Base-by-base conservation (phyloP, 1,140 invertebrate genomes). In the Portunus trituberculatus region DNA sequence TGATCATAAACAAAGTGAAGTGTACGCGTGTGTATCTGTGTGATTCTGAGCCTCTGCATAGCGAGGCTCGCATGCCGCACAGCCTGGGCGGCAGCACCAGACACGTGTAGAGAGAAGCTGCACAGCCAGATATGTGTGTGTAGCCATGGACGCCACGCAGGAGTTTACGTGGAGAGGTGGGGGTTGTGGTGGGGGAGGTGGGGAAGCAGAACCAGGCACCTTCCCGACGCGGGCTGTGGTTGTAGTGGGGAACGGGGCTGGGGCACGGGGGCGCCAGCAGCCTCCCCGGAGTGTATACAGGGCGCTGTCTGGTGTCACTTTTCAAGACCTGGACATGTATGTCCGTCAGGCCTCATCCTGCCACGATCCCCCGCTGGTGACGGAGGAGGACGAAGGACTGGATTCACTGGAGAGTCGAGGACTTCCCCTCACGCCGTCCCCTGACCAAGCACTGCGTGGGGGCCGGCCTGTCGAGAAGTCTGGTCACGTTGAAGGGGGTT, bases 371-470 rank as follows among this genome's bases (percentile, higher is more conserved):
- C 20, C 32, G 16, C 14, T 89, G 29, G 20, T 32, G 12, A 48
- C 92, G 86, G 95, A 95, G 45, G 95, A 95, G 46, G 95, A 95
- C 92, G 95, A 95, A 29, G 95, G 95, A 16, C 46, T 95, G 16
- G 95, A 95, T 28, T 95, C 95, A 25, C 31, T 95, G 28, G 95
- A 95, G n/a, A 95, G 95, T 25, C 95, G 89, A 45, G 67, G 91
- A 20, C 92, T 52, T 10, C 87, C 92, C 28, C 92, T 95, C 87
- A 95, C 95, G 59, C 95, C 95, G 87, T 95, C 95, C 48, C 95
- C 95, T 0, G 92, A 95, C 82, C 95, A 82, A 8, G 91, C 91
- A 31, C 83, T 89, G 39, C 29, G 91, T 7, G 86, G 59, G 28
- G 45, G 45, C 4, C 87, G 84, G 0, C 86, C 48, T n/a, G 8